Evolutionary conservation across 2,888 invertebrate genomes (phyloP).

Genomic region (Bembecia ichneumoniformis): DNA sequence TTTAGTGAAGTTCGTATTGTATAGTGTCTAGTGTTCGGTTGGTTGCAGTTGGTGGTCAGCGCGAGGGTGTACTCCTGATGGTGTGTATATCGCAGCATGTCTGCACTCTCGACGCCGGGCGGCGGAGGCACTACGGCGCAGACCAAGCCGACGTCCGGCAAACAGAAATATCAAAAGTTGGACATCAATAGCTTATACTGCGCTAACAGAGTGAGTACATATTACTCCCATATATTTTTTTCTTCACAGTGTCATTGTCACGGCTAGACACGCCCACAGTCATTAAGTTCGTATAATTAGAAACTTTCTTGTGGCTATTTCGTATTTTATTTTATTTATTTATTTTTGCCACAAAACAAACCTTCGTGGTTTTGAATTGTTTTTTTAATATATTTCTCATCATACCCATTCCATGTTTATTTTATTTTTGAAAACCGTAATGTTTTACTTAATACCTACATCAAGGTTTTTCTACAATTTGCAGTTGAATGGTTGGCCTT

Average conservation of each 20-base stretch:
- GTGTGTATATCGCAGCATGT: conserved; percentile 97
- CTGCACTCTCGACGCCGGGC: conserved; percentile 92
- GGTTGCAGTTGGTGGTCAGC: conserved; percentile 67
- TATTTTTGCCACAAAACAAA: not conserved
- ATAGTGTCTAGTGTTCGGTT: conserved; percentile 20
- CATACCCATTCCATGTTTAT: no score
- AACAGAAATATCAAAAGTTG: conserved; percentile 96
- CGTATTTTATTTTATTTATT: not conserved
- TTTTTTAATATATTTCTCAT: no score
- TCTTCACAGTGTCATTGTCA: conserved; percentile 3
- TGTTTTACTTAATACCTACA: no score
- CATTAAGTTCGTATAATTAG: not conserved
- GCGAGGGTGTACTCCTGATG: conserved; percentile 76
- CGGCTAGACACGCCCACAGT: conserved; percentile 3
- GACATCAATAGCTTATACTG: conserved; percentile 98
- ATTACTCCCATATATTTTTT: conserved; percentile 1
- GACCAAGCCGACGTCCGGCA: conserved; percentile 77
- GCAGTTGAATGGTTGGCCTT: no score
- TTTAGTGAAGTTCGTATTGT: not conserved
- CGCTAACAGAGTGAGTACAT: conserved; percentile 82
- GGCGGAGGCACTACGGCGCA: conserved; percentile 72
- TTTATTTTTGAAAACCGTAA: no score
- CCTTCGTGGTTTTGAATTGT: not conserved
- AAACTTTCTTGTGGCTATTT: not conserved
- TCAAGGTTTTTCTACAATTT: no score